phyloP scores from a whole-genome alignment of 2,113 vertebrate species.

The Gallinago jamesoni region DNA sequence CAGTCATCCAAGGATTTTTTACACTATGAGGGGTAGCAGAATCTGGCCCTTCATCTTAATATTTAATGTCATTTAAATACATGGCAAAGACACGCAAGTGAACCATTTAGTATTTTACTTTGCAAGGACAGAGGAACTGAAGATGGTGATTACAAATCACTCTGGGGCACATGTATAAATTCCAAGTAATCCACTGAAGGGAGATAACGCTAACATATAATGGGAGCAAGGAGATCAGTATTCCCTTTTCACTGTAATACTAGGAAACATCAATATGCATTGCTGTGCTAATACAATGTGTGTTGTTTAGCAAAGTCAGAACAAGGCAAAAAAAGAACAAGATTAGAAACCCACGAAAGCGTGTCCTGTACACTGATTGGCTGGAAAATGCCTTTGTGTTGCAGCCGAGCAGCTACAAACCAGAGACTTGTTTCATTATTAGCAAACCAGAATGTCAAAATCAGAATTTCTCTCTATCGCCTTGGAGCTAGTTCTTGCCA shows the following conservation, averaged over 20 bases:
- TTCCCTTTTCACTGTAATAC: constrained; percentile 39
- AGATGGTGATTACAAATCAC: constrained; percentile 40
- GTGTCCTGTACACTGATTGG: not conserved
- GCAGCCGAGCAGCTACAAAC: not conserved
- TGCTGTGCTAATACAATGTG: constrained; percentile 34
- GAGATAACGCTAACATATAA: constrained; percentile 28
- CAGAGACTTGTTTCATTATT: not conserved
- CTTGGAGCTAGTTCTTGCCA: not conserved
- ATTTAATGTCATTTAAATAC: not conserved
- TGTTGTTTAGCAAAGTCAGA: constrained; percentile 45
- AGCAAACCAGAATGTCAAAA: constrained; percentile 10
- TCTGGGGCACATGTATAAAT: constrained; percentile 2
- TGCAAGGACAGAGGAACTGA: constrained; percentile 19
- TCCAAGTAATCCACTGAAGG: constrained; percentile 46
- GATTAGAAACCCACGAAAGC: constrained; percentile 50
- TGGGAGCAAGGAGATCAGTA: constrained; percentile 27
- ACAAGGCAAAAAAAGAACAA: constrained; percentile 43
- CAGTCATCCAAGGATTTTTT: not conserved
- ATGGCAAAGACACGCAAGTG: not conserved
- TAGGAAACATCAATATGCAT: constrained; percentile 46
- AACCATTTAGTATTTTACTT: constrained; percentile 2
- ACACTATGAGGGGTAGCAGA: not conserved
- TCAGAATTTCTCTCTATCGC: not conserved
- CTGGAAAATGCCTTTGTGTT: constrained; percentile 14
- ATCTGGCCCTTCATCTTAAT: not conserved